phyloP scores from a whole-genome alignment of 2,888 invertebrate genomes.

The Leptinotarsa tumamoca region DNA sequence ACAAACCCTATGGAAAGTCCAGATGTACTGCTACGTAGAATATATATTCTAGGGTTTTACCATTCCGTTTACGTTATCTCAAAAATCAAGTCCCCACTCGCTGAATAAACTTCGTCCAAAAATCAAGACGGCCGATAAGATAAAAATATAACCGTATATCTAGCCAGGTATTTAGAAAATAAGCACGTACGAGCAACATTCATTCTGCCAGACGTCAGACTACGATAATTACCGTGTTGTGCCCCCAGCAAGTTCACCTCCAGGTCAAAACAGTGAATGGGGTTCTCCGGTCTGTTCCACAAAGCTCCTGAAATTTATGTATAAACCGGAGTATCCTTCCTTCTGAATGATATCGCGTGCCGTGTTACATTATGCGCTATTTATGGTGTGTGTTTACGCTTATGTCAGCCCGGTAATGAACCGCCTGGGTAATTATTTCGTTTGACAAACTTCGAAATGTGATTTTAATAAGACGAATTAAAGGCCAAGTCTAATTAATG shows the following conservation, averaged over 20 bases:
- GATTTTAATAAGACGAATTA: slow-evolving; percentile 27
- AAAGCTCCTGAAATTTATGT: slow-evolving; percentile 44
- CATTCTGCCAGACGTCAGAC: slow-evolving; percentile 44
- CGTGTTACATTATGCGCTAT: slow-evolving; percentile 31
- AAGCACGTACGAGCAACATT: slow-evolving; percentile 46
- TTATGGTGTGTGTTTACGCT: slow-evolving; percentile 29
- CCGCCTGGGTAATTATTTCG: slow-evolving; percentile 26
- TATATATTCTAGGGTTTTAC: background rate
- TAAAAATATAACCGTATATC: slow-evolving; percentile 37
- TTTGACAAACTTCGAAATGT: slow-evolving; percentile 27
- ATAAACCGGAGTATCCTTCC: slow-evolving; percentile 41
- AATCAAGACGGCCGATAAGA: slow-evolving; percentile 29
- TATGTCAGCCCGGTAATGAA: slow-evolving; percentile 26
- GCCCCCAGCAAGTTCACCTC: slow-evolving; percentile 33
- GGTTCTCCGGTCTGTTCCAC: slow-evolving; percentile 32
- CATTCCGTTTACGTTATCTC: background rate
- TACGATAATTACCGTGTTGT: slow-evolving; percentile 46
- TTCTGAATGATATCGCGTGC: slow-evolving; percentile 46
- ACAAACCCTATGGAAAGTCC: too few species aligned
- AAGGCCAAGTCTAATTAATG: slow-evolving; percentile 4
- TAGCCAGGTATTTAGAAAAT: slow-evolving; percentile 42
- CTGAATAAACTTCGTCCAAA: background rate
- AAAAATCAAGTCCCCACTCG: background rate
- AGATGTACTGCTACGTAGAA: too few species aligned
- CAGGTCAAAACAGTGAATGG: slow-evolving; percentile 40